Percentiles rank a stretch among this genome's conserved stretches.
Conservation (phyloP, 2,888 invertebrate genomes). For the Eurytoma adleriae region DNA sequence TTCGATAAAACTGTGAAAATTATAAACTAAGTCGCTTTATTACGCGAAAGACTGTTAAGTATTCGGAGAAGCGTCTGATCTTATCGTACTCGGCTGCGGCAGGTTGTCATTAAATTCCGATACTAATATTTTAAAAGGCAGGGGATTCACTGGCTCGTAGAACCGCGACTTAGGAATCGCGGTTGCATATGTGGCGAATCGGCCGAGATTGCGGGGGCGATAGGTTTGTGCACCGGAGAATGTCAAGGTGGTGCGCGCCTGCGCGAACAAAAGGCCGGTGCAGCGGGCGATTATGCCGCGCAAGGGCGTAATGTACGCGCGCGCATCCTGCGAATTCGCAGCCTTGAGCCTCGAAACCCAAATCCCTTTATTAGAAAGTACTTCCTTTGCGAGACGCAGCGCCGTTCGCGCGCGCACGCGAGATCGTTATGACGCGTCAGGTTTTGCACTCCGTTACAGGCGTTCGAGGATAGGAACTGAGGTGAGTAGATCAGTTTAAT, state of each 20-base stretch:
- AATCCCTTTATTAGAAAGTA: conserved; percentile 59
- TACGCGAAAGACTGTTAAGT: too few relatives aligned
- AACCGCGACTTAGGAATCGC: not conserved
- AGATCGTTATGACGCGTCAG: too few relatives aligned
- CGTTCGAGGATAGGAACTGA: too few relatives aligned
- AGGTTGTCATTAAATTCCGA: not conserved
- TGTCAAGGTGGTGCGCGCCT: conserved; percentile 44
- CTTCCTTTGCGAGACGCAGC: conserved; percentile 19
- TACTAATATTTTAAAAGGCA: not conserved
- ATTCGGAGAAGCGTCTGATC: not conserved
- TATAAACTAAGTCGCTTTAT: too few relatives aligned
- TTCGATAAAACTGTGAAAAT: too few relatives aligned
- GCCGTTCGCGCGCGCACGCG: too few relatives aligned
- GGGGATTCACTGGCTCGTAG: not conserved
- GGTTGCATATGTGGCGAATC: not conserved
- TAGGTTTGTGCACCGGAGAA: conserved; percentile 37
- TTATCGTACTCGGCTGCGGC: not conserved
- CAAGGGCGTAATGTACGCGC: conserved; percentile 43
- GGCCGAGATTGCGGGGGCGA: conserved; percentile 20
- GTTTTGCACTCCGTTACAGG: too few relatives aligned
- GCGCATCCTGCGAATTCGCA: conserved; percentile 4
- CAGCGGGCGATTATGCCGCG: conserved; percentile 36
- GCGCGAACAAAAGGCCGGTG: conserved; percentile 21
- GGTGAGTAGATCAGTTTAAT: too few relatives aligned
- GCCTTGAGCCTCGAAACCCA: conserved; percentile 52